Evolutionary conservation across 2,113 vertebrate genomes (phyloP).

Genomic region (Alligator mississippiensis): DNA sequence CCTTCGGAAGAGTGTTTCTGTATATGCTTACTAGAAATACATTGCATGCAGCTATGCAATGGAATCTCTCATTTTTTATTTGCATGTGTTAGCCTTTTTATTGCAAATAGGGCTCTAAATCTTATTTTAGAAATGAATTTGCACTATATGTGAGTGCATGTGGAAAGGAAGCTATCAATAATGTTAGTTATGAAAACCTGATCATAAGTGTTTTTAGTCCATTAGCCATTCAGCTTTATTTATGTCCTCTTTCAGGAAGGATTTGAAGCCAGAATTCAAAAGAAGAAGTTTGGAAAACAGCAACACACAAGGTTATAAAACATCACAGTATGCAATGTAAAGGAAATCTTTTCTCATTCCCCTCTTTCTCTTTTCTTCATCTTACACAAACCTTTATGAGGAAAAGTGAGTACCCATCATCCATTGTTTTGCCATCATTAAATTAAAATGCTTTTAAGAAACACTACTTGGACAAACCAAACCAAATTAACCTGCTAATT

Average conservation of each 20-base stretch:
- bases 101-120: conserved; percentile 83
- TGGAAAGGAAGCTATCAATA: conserved; percentile 78
- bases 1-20: conserved; percentile 22
- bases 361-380: conserved; percentile 10
- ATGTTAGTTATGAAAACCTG: conserved; percentile 81
- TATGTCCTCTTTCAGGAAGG: conserved; percentile 77
- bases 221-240: conserved; percentile 82
- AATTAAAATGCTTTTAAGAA: conserved; percentile 51
- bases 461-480: conserved; percentile 4
- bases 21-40: conserved; percentile 44
- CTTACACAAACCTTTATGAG: conserved; percentile 49
- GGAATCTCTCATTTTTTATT: conserved; percentile 71
- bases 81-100: conserved; percentile 77
- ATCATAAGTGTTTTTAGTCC: conserved; percentile 84
- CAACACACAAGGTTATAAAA: conserved; percentile 72
- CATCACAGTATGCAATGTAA: conserved; percentile 65
- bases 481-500: conserved; percentile 37
- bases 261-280: conserved; percentile 77
- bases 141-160: conserved; percentile 55
- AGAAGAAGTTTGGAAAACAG: conserved; percentile 75
- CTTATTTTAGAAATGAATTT: conserved; percentile 81
- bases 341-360: conserved; percentile 38
- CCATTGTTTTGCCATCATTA: conserved; percentile 39
- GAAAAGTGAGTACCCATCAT: neutral
- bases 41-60: conserved; percentile 48